phyloP scores from a whole-genome alignment of 2,888 invertebrate genomes.

The Drosophila cracens region DNA sequence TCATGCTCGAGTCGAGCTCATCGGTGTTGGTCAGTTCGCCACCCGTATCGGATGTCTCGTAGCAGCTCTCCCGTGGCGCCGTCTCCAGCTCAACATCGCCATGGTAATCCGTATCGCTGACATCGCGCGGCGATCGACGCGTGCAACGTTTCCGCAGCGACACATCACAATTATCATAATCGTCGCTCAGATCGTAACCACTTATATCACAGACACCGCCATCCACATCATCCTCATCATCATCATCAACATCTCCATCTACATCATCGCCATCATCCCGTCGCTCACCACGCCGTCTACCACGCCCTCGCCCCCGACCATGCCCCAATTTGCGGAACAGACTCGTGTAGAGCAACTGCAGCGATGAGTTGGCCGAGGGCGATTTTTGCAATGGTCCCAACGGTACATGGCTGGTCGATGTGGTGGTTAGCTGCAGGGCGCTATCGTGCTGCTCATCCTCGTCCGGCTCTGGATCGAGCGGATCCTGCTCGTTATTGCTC shows the following conservation, averaged over 20 bases:
- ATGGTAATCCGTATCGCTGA: conserved; percentile 81
- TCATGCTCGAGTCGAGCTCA: conserved; percentile 83
- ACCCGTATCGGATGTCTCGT: conserved; percentile 84
- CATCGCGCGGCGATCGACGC: conserved; percentile 62
- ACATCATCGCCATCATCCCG: conserved; percentile 78
- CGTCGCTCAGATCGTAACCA: conserved; percentile 81
- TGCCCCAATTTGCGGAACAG: conserved; percentile 76
- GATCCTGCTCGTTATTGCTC: conserved; percentile 44
- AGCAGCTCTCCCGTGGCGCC: conserved; percentile 81
- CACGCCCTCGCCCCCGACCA: conserved; percentile 57
- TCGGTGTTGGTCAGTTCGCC: conserved; percentile 83
- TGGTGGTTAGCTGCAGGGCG: conserved; percentile 69
- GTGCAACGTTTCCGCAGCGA: conserved; percentile 54
- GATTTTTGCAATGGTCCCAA: conserved; percentile 71
- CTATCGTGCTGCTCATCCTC: conserved; percentile 68
- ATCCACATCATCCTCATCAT: conserved; percentile 71
- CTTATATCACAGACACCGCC: conserved; percentile 82
- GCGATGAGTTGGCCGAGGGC: conserved; percentile 76
- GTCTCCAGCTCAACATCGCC: conserved; percentile 75
- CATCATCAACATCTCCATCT: conserved; percentile 54
- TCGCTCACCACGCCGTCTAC: conserved; percentile 55
- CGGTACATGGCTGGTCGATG: conserved; percentile 49
- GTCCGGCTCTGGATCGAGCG: conserved; percentile 34
- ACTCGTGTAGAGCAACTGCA: conserved; percentile 81
- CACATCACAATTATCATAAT: conserved; percentile 81